Evolutionary conservation across 2,888 invertebrate species (phyloP).

Genomic region (Thecocarcelia acutangulata): DNA sequence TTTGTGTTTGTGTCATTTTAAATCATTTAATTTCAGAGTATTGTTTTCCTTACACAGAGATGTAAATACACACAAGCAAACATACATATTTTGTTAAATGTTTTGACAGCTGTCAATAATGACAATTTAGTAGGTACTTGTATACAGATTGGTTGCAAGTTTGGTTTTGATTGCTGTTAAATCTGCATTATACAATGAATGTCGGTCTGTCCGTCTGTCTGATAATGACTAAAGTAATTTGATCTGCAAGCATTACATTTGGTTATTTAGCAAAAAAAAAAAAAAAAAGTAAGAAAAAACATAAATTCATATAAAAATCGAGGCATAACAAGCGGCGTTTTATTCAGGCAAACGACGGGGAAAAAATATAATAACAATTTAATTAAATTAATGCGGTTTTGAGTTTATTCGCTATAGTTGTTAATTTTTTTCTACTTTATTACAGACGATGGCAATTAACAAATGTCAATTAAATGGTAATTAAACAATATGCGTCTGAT

Average conservation of each 20-base stretch:
- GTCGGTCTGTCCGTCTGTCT: conserved; percentile 54
- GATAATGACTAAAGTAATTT: conserved; percentile 67
- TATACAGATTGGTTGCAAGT: conserved; percentile 38
- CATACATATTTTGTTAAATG: conserved; percentile 33
- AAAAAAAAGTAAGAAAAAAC: conserved; percentile 10
- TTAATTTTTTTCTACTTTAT: background rate
- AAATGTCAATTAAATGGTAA: conserved; percentile 67
- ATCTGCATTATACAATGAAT: conserved; percentile 7
- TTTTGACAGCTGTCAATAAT: conserved; percentile 69
- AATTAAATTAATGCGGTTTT: conserved; percentile 66
- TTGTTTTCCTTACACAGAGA: conserved; percentile 12
- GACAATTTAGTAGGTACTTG: conserved; percentile 64
- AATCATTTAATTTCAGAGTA: conserved; percentile 23
- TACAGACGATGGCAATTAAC: conserved; percentile 60
- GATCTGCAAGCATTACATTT: conserved; percentile 60
- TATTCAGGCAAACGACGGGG: conserved; percentile 10
- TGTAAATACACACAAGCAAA: background rate
- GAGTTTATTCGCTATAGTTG: conserved; percentile 30
- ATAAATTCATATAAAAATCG: conserved; percentile 5
- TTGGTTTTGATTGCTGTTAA: conserved; percentile 36
- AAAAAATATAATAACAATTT: conserved; percentile 60
- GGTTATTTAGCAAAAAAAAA: conserved; percentile 12
- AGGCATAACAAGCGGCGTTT: conserved; percentile 12
- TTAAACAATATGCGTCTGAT: conserved; percentile 42
- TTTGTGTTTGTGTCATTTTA: conserved; percentile 33